Evolutionary conservation across 30 jellyfish, hydroid and myxozoan genomes (phyloP), one percentile per base, ranked within the genome.

Genomic region (Hydractinia echinata): DNA sequence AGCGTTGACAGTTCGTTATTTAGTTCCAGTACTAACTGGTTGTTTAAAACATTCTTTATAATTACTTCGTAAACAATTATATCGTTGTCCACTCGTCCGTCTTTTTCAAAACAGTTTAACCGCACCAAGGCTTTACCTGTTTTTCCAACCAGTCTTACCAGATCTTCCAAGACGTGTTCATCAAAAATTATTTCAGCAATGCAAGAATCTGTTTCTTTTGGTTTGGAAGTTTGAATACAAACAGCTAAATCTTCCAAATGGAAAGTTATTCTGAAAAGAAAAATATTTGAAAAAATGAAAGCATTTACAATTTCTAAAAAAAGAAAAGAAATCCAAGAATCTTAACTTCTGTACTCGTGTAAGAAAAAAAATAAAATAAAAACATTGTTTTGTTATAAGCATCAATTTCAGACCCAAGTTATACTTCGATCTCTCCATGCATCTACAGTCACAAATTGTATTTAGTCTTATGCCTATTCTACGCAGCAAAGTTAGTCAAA

Each of bases 121-220:
- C 84, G 84, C 56, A 87, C 67, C 72, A 87, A 51, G 18, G 91
- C 96, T 69, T 82, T 87, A 55, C 96, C 96, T n/a, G 88, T 72
- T 82, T 77, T 87, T 18, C 96, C 96, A 67, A 87, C 80, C 85
- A 87, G 66, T 66, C 58, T 79, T 39, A 55, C 67, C 53, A 76
- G 67, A 61, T 76, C 86, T 60, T 87, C 88, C 66, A 86, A 64
- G 48, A 49, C 15, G 58, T 69, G 56, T 16, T 82, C 85, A 15
- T 81, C 88, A 49, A 79, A 21, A n/a, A 85, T 82, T 4, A 82
- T 77, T 55, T 62, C 76, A 53, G 84, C 69, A 48, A 76, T 67
- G 10, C 72, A 71, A 66, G 67, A 54, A 4, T 58, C 70, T 55
- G 67, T 86, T 0, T 66, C 67, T 48, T 88, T 85, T 50, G 82